Evolutionary conservation across 1,140 invertebrate species (phyloP), one percentile per base, ranked within the genome.

Genomic region (Procambarus clarkii): DNA sequence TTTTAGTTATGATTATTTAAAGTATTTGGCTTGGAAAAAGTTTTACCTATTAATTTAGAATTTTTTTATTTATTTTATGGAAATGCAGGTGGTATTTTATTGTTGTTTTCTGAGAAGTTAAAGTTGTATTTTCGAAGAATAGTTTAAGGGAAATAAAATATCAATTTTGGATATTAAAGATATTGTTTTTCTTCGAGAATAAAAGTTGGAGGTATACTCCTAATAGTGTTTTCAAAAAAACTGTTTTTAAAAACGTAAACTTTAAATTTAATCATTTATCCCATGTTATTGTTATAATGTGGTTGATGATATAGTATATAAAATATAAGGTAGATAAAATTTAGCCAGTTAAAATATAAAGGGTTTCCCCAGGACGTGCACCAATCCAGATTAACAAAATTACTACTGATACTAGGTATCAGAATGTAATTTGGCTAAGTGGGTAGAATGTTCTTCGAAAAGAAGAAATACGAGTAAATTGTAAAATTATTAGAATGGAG

Each of bases 301-400:
- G 69, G 3, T 74, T 74, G 2, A 34, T 24, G 0, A 74, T 9
- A 34, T 34, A 74, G 0, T 74, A 74, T 7, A 11, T 0, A 5
- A 74, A 74, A 34, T 74, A 74, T 2, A 74, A 0, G 5, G 34
- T 3, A 0, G n/a, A 34, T 34, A 74, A 34, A 0, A 34, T 74
- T 74, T 74, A n/a, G 0, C 7, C 69, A 3, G 81, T 64, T 1
- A 83, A 8, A 54, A 58, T 81, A 94, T 95, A 96, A 81, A 96
- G 96, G 45, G 94, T 93, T 95, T 96, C 96, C 45, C 96, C 95
- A 60, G 95, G 95, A 93, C 95, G 95, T 5, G 95, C 95, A 93
- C 96, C 96, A 94, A 96, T 95, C 96, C 96, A 96, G 3, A 96
- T 96, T 95, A 96, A 94, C 94, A 96, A 93, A 93, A 96, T 94